Evolutionary conservation across 2,113 vertebrate genomes (phyloP), one percentile per base, ranked within the genome.

Genomic region (Zootoca vivipara): DNA sequence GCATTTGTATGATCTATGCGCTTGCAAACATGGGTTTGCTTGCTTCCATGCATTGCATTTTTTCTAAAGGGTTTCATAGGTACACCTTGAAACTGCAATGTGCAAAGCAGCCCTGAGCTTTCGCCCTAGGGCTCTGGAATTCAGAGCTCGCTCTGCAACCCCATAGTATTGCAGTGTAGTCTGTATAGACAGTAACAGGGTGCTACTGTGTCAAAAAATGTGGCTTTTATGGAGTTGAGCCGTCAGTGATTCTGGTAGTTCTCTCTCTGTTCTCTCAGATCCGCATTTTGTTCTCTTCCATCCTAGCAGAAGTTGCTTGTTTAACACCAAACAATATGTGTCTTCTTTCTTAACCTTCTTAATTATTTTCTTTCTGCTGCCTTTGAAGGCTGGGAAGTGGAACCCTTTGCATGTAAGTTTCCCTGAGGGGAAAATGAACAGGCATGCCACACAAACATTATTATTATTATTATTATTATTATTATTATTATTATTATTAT

Each of bases 361-460:
- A 73, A 97, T 95, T n/a, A 93, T 97, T 96, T 96, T 87, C 87
- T 86, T 96, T 95, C 89, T 96, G 96, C 97, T 96, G 28, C 92
- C 92, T 93, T 91, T 93, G 96, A 97, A 99, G 99, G 97, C 98
- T 95, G 98, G 98, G 87, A 99, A 99, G 94, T 99, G 98, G 99
- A 99, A 98, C 96, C 98, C 98, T 85, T 98, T 99, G 97, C 98
- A 98, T 93, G 99, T 99, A 97, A 99, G 99, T 99, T 93, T 83
- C 87, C n/a, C 88, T 46, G 40, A 18, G 42, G 42, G 62, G n/a
- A 75, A 33, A 78, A 78, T 38, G 26, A 30, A 78, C 22, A 6
- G 13, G 28, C 83, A 35, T 22, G 20, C 2, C 78, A 7, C 16
- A 2, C 78, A 9, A 26, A 46, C 56, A 81, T 20, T 35, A 42